Base-by-base conservation (phyloP, 2,888 invertebrate genomes). In the Apotomis turbidana region DNA sequence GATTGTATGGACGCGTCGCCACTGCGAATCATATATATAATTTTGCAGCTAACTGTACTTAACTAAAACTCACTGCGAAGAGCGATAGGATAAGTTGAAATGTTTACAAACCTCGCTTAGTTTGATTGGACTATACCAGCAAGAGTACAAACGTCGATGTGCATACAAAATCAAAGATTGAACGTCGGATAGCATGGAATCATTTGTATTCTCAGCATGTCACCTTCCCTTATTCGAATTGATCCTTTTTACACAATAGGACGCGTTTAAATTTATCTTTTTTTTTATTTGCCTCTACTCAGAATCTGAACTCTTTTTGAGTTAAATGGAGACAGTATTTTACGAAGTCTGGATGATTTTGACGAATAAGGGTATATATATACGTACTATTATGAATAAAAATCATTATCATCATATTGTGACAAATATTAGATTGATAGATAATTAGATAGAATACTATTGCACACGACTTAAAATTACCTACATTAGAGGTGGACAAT, bases 181-280 rank as follows among this genome's bases (percentile, higher is more conserved):
- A 63, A 46, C 13, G 15, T 5, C 62, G n/a, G 72, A 72, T 72
- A 72, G 9, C 62, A n/a, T 58, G 27, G n/a, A 44, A 58, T 72
- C 63, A 72, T 72, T 72, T 61, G 58, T 72, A 72, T 68, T 72
- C 68, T n/a, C 51, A 46, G 58, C 36, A 36, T 59, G 72, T 68
- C 63, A 68, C 58, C 59, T 58, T 62, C 55, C 72, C 72, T 72
- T 72, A 63, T 72, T 52, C 58, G 72, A 38, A 68, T 52, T 59
- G 63, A 63, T 68, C 71, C 71, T 71, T 54, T 67, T 57, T 49
- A 71, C 55, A 71, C 64, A 61, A 67, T 61, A 67, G 55, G 64
- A 64, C 44, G 58, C 51, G 51, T 64, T 63, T 52, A 55, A 49
- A 68, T 46, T 36, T n/a, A 60, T 54, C 27, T 52, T 46, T 66